Evolutionary conservation across 2,113 vertebrate species (phyloP), one percentile per base, ranked within the genome.

Genomic region (Nycticryphes semicollaris): DNA sequence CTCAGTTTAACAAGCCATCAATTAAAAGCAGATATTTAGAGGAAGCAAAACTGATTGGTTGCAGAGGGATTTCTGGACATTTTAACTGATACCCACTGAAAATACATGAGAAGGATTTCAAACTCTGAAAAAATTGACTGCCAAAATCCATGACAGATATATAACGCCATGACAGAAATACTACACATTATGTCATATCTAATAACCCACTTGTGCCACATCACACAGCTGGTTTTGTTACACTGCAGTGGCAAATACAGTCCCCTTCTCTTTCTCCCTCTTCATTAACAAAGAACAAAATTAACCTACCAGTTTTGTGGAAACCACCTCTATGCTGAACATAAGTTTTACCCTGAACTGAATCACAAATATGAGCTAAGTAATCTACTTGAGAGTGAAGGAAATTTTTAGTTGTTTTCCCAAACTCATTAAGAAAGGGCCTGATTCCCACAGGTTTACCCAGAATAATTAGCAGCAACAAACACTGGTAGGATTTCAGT

Each of bases 381-480:
- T 27, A 84, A 80, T 59, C 70, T 63, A 68, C 92, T 86, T 84
- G 86, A 96, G 73, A 95, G 94, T 54, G 72, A 95, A 92, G 19
- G 21, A 94, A 95, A 95, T 94, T 94, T 95, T 96, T 85, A 93
- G 87, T 93, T 97, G 77, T 81, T 96, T 95, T 84, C 76, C 78
- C 76, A 93, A 96, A 97, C 90, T 97, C 89, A 96, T 96, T 97
- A 97, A 96, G 80, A 97, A 96, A 96, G 41, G 84, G 74, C 56
- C 84, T 33, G 53, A 97, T 97, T 98, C 97, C 96, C 97, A 83
- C 91, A 95, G 96, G 96, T 95, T 95, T 97, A 97, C 63, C 63
- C 78, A 95, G 89, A 90, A 73, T 98, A 99, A 99, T 99, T 98
- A 98, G 98, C 97, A 97, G 94, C 86, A 95, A 98, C 92, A 98